A percentile compares a stretch with the other conserved stretches of the same genome.
Evolutionary conservation across 2,888 invertebrate species (phyloP).

Genomic region (Phyllotreta cruciferae): DNA sequence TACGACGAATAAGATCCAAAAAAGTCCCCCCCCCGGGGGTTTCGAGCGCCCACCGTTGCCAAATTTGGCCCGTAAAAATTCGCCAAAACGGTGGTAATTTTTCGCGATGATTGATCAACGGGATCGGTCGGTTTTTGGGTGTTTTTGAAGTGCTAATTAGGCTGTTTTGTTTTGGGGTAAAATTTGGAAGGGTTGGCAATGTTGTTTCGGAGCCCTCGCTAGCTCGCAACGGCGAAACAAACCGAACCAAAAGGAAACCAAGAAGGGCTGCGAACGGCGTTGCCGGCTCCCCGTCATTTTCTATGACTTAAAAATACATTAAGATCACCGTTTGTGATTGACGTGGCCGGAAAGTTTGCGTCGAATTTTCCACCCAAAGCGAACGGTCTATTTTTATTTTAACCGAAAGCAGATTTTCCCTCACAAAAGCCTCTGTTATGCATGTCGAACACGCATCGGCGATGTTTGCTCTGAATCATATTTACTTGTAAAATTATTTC

Average conservation of each 20-base stretch:
- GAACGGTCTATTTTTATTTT: too few relatives aligned
- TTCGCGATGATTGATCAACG: too few relatives aligned
- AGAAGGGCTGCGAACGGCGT: conserved; percentile 23
- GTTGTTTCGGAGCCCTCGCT: neutral
- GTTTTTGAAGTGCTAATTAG: too few relatives aligned
- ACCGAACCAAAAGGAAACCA: conserved; percentile 32
- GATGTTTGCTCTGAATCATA: too few relatives aligned
- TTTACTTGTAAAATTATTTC: too few relatives aligned
- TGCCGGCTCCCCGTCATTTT: conserved; percentile 23
- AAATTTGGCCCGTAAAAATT: neutral
- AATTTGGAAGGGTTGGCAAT: conserved; percentile 12
- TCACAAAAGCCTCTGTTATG: too few relatives aligned
- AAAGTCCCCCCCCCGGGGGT: conserved; percentile 14
- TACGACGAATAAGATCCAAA: conserved; percentile 23
- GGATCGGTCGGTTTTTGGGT: too few relatives aligned
- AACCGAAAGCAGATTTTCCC: too few relatives aligned
- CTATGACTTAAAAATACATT: conserved; percentile 21
- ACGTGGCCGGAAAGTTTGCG: neutral
- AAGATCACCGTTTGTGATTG: conserved; percentile 13
- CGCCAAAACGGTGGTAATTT: too few relatives aligned
- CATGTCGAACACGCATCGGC: too few relatives aligned
- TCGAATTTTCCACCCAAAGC: too few relatives aligned
- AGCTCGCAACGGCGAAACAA: conserved; percentile 17
- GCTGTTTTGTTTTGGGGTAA: neutral
- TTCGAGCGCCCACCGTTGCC: conserved; percentile 1